Conservation (phyloP, 2,113 vertebrate genomes). For the Semicossyphus pulcher region DNA sequence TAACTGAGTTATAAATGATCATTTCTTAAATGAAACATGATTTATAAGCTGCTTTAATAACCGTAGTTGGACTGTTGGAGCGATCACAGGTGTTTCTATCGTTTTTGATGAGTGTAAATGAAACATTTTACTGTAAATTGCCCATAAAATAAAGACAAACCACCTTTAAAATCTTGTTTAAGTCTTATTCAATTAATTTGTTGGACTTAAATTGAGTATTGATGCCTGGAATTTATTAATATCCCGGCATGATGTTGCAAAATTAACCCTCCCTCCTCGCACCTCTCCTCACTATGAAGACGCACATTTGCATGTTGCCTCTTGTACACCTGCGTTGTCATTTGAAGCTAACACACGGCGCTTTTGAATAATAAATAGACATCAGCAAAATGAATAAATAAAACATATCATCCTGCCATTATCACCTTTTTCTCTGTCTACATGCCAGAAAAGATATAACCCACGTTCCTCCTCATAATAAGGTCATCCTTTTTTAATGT, state of each 20-base stretch:
- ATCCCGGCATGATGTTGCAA: conserved; percentile 14
- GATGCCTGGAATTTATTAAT: conserved; percentile 38
- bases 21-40: conserved; percentile 17
- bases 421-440: conserved; percentile 68
- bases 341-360: conserved; percentile 65
- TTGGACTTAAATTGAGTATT: conserved; percentile 5
- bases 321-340: conserved; percentile 64
- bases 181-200: conserved; percentile 7
- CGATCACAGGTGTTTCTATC: not conserved
- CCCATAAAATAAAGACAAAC: not conserved
- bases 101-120: not conserved
- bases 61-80: too few relatives aligned
- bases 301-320: conserved; percentile 66
- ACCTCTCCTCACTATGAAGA: conserved; percentile 38
- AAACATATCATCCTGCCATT: conserved; percentile 74
- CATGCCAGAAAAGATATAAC: conserved; percentile 55
- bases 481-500: conserved; percentile 75
- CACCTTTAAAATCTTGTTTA: not conserved
- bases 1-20: conserved; percentile 2
- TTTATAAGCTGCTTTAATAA: conserved; percentile 17
- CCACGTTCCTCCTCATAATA: conserved; percentile 58
- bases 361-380: conserved; percentile 77
- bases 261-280: conserved; percentile 33
- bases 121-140: not conserved
- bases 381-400: conserved; percentile 78